phyloP scores from a whole-genome alignment of 2,113 vertebrate genomes.

The Cyprinodon brontotheroides region DNA sequence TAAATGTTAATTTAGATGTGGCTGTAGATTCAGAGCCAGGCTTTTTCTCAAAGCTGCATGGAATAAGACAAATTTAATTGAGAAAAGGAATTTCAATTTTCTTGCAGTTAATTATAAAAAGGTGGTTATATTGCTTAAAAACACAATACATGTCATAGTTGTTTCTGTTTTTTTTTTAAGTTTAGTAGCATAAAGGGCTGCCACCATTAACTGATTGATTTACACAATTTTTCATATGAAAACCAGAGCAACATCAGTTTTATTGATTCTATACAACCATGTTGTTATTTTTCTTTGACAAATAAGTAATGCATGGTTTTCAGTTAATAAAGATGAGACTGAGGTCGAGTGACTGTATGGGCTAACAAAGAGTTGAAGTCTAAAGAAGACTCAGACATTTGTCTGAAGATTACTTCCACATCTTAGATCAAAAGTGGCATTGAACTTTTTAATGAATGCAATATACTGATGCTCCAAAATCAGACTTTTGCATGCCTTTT shows the following conservation, averaged over 20 bases:
- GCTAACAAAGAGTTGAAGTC: no score
- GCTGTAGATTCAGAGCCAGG: not conserved
- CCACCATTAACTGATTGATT: not conserved
- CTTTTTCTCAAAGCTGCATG: not conserved
- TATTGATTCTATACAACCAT: no score
- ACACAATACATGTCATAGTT: not conserved
- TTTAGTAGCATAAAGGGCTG: not conserved
- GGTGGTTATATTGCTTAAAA: not conserved
- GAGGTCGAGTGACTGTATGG: no score
- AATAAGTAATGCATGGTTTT: no score
- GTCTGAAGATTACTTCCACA: no score
- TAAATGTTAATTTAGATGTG: conserved; percentile 5
- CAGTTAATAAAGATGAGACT: no score
- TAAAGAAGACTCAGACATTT: no score
- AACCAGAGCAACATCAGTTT: no score
- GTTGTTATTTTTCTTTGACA: no score
- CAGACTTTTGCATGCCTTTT: not conserved
- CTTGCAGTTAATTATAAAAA: not conserved
- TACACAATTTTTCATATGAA: not conserved
- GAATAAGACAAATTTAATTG: not conserved
- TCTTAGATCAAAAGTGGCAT: not conserved
- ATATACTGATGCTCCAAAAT: not conserved
- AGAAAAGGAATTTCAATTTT: not conserved
- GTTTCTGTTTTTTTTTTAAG: not conserved
- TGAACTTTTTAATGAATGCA: not conserved